Base-by-base conservation (phyloP, 2,797 vertebrate genomes). In the Coregonus ussuriensis region DNA sequence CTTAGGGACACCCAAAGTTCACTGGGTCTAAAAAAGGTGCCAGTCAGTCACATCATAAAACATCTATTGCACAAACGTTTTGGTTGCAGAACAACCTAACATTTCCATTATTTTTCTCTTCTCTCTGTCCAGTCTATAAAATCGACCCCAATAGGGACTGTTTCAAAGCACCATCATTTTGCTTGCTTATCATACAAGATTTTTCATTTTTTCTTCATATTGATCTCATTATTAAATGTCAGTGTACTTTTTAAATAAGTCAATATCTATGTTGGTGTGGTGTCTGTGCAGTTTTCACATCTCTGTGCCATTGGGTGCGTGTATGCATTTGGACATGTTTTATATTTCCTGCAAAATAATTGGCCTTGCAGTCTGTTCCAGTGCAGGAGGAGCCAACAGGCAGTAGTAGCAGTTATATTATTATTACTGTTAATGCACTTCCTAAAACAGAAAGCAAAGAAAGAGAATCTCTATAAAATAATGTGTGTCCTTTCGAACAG, bases 201-300 rank as follows among this genome's bases (percentile, higher is more conserved):
- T 35, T 72, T 14, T n/a, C 15, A 72, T 81, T 77, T 78, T 69
- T 66, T 70, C 75, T 82, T 75, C 77, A 77, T 85, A 86, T 79
- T 53, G 16, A 72, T 31, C 72, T 81, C 77, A 85, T 83, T 72
- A 67, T 82, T 77, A 82, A 86, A 93, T 90, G 85, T 89, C 91
- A 92, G 88, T 89, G 89, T 92, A 85, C 79, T 88, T 86, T 89
- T 92, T 92, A 92, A 93, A 93, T 92, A 93, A 78, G 59, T 79
- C 77, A 77, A 87, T 82, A 84, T 83, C 81, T 71, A 87, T 84
- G 72, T 84, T 35, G 74, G 74, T 77, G 79, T 87, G 85, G 85
- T 29, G 77, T 76, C 74, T 88, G 82, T 90, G 87, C 76, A 81
- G 83, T 82, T 78, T 72, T 76, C 78, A 89, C 81, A 86, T 81